These are phyloP conservation scores for Pardalotus punctatus DNA, from an alignment of 2,113 vertebrate species.

Conservation along the genomic window DNA sequence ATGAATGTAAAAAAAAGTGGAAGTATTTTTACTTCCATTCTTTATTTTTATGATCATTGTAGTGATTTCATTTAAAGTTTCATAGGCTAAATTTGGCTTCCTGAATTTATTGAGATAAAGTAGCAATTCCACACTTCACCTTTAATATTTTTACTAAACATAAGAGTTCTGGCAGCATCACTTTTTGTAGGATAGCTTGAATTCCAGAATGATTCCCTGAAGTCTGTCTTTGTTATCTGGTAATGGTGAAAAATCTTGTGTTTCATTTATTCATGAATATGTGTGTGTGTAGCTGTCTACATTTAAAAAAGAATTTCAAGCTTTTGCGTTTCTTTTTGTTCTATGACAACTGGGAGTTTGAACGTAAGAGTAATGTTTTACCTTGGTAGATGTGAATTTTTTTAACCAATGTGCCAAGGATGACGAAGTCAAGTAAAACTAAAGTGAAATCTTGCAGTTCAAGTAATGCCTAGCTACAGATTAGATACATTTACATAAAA, in stretches of 20 bases:
- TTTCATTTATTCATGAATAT: neutral
- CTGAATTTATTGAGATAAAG: neutral
- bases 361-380: neutral
- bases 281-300: neutral
- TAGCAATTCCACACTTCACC: neutral
- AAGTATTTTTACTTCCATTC: neutral
- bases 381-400: neutral
- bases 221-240: rapidly evolving
- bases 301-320: neutral
- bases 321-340: neutral
- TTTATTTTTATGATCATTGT: neutral
- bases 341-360: neutral
- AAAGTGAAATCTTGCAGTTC: neutral
- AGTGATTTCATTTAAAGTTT: neutral
- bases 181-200: neutral
- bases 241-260: neutral
- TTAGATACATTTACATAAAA: neutral
- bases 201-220: neutral
- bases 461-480: neutral
- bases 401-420: neutral
- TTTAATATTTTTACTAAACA: neutral
- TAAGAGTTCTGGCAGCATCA: neutral
- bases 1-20: neutral
- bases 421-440: neutral
- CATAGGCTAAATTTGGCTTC: neutral